A percentile compares a stretch with the other conserved stretches of the same genome.
Evolutionary conservation across 2,113 vertebrate genomes (phyloP).

Genomic region (Boleophthalmus pectinirostris): DNA sequence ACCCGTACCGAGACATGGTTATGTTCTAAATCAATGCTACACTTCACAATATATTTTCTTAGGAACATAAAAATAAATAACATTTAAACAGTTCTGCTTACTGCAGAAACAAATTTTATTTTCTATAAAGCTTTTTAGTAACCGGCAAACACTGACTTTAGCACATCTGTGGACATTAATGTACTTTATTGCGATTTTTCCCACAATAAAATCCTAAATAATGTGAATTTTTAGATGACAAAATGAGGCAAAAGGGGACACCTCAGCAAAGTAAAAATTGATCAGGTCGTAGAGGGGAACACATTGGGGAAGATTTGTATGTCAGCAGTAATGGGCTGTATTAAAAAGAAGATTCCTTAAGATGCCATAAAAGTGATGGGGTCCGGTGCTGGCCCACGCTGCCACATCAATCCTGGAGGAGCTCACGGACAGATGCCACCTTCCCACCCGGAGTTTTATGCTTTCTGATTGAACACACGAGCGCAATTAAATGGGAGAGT

Average conservation of each 20-base stretch:
- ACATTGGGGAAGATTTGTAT: conserved; percentile 98
- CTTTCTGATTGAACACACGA: conserved; percentile 75
- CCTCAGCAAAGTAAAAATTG: conserved; percentile 99
- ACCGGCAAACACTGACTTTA: conserved; percentile 84
- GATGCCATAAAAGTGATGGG: conserved; percentile 82
- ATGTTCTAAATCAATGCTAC: conserved; percentile 98
- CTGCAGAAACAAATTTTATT: conserved; percentile 99
- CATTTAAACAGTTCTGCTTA: conserved; percentile 99
- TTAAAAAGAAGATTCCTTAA: conserved; percentile 99
- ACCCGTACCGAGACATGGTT: conserved; percentile 92
- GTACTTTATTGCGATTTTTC: conserved; percentile 95
- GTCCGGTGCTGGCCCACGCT: conserved; percentile 50
- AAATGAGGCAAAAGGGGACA: conserved; percentile 89
- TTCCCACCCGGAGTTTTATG: conserved; percentile 69
- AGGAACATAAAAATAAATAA: conserved; percentile 99
- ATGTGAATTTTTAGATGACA: conserved; percentile 98
- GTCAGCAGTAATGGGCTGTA: conserved; percentile 99
- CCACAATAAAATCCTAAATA: conserved; percentile 91
- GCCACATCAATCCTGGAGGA: conserved; percentile 74
- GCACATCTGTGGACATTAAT: conserved; percentile 85
- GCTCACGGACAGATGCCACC: conserved; percentile 72
- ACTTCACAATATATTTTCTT: conserved; percentile 99
- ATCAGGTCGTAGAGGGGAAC: conserved; percentile 95
- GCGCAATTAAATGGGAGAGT: conserved; percentile 71
- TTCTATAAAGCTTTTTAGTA: conserved; percentile 89